Percentiles rank a stretch among this genome's conserved stretches.
Conservation (phyloP, 2,888 invertebrate genomes). For the Agriopis leucophaearia region DNA sequence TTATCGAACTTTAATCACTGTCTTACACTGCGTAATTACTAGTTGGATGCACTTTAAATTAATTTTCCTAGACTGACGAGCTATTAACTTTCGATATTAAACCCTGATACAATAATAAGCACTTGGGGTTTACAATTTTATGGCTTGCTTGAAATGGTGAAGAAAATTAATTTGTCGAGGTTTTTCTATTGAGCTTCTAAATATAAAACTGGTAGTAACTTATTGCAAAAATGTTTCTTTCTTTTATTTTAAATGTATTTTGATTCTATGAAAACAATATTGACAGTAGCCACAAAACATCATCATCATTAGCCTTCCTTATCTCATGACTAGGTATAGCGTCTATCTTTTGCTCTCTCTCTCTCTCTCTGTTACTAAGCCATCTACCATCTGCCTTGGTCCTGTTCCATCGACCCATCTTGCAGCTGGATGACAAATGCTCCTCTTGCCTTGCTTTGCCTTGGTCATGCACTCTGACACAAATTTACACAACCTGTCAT, state of each 20-base stretch:
- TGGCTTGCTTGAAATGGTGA: slow-evolving; percentile 28
- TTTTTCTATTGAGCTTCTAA: not conserved
- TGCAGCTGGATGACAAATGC: too few relatives aligned
- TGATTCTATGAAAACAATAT: too few relatives aligned
- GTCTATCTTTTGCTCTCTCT: too few relatives aligned
- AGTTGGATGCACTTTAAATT: slow-evolving; percentile 81
- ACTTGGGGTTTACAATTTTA: slow-evolving; percentile 46
- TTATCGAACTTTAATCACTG: slow-evolving; percentile 34
- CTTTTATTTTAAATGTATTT: not conserved
- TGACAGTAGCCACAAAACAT: too few relatives aligned
- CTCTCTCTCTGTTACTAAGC: too few relatives aligned
- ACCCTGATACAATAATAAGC: slow-evolving; percentile 68
- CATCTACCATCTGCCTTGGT: too few relatives aligned
- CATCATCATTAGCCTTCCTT: too few relatives aligned
- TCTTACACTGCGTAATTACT: slow-evolving; percentile 64
- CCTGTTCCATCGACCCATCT: too few relatives aligned
- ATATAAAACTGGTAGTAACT: not conserved
- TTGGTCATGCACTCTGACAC: too few relatives aligned
- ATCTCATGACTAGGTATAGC: too few relatives aligned
- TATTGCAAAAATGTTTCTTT: not conserved
- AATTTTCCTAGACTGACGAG: slow-evolving; percentile 75
- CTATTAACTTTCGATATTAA: slow-evolving; percentile 73
- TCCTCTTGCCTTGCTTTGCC: too few relatives aligned
- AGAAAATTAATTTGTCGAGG: slow-evolving; percentile 11
- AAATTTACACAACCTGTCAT: too few relatives aligned